phyloP scores from a whole-genome alignment of 1,140 invertebrate genomes.

The Thereuonema tuberculata region DNA sequence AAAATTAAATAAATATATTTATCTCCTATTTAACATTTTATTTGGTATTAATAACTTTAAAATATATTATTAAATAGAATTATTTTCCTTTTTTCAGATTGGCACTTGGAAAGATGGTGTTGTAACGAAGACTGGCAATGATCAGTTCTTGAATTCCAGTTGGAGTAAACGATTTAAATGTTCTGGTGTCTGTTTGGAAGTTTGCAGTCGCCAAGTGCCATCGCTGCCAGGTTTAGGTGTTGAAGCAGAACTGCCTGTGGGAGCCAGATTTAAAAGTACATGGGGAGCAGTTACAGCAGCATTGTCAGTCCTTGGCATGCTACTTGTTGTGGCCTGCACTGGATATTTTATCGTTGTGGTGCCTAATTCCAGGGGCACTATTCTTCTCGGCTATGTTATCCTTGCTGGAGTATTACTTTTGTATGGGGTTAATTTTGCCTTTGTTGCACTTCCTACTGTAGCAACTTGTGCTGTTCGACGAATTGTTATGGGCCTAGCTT shows the following conservation, averaged over 20 bases:
- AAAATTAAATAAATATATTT: too few relatives aligned
- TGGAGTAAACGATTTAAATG: conserved; percentile 19
- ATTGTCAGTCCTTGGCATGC: conserved; percentile 22
- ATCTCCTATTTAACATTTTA: too few relatives aligned
- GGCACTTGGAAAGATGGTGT: conserved; percentile 25
- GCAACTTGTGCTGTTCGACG: conserved; percentile 33
- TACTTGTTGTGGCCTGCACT: conserved; percentile 31
- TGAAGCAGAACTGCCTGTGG: conserved; percentile 11
- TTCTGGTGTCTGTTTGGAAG: conserved; percentile 20
- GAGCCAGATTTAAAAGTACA: conserved; percentile 28
- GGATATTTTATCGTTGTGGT: conserved; percentile 36
- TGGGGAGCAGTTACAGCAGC: conserved; percentile 31
- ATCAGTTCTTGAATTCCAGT: background rate
- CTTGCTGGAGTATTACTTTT: conserved; percentile 34
- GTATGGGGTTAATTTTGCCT: conserved; percentile 35
- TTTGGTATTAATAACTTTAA: too few relatives aligned
- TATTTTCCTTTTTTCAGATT: conserved; percentile 22
- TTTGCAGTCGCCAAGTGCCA: too few relatives aligned
- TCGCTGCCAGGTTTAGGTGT: background rate
- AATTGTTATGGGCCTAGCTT: conserved; percentile 34
- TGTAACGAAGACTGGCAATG: conserved; percentile 23
- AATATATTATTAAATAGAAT: too few relatives aligned
- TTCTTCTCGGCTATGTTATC: conserved; percentile 36
- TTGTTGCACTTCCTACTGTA: conserved; percentile 33
- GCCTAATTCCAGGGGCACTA: conserved; percentile 34